Conservation (phyloP, 2,797 vertebrate genomes). For the Coregonus sp. region DNA sequence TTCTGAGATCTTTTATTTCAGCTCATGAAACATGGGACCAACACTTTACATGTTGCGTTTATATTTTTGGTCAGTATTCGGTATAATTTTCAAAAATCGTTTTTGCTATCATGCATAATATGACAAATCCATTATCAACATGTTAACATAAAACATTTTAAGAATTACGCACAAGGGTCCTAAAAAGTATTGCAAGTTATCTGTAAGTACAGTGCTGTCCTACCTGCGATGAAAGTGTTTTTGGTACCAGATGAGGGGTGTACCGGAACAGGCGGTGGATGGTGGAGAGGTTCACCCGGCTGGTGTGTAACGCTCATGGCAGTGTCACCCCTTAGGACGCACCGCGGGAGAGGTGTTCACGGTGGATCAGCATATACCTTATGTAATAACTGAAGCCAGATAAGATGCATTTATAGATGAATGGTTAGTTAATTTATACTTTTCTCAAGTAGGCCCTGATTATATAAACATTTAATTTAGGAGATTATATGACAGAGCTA, state of each 20-base stretch:
- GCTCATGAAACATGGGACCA: too few relatives aligned
- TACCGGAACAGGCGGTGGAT: constrained; percentile 24
- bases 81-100: too few relatives aligned
- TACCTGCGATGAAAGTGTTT: constrained; percentile 46
- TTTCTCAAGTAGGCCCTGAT: not conserved
- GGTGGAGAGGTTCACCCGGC: constrained; percentile 51
- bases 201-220: constrained; percentile 19
- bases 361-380: constrained; percentile 79
- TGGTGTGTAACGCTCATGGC: constrained; percentile 54
- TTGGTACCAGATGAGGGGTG: constrained; percentile 18
- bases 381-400: constrained; percentile 81
- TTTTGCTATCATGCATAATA: too few relatives aligned
- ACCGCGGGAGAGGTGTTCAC: constrained; percentile 76
- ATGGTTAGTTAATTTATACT: not conserved
- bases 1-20: too few relatives aligned
- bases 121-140: too few relatives aligned
- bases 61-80: too few relatives aligned
- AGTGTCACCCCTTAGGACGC: constrained; percentile 77
- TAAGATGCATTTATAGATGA: not conserved
- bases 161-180: too few relatives aligned
- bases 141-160: too few relatives aligned
- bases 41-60: too few relatives aligned
- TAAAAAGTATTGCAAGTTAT: too few relatives aligned
- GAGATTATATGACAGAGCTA: not conserved
- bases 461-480: not conserved